Evolutionary conservation across 2,113 vertebrate species (phyloP).

Genomic region (Daphoenositta chrysoptera): DNA sequence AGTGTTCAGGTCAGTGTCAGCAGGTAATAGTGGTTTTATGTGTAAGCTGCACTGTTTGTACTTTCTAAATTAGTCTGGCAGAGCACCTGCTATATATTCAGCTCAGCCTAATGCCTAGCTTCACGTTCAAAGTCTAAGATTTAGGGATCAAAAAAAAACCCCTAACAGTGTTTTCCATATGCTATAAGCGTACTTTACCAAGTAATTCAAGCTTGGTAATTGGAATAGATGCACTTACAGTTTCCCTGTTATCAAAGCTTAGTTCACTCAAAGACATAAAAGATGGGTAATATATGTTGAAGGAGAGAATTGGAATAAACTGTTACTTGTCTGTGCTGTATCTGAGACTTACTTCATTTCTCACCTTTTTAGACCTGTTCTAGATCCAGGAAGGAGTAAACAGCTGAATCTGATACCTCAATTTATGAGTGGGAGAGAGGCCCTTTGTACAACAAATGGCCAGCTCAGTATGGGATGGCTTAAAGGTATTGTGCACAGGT

Average conservation of each 20-base stretch:
- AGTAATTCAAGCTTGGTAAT: not conserved
- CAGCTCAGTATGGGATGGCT: not conserved
- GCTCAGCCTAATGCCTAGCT: not conserved
- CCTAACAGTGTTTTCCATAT: not conserved
- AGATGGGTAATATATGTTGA: rapidly evolving
- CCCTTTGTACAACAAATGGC: not conserved
- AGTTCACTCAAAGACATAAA: not conserved
- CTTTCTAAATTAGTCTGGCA: not conserved
- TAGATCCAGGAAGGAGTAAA: not conserved
- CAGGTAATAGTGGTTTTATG: not conserved
- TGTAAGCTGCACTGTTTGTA: not conserved
- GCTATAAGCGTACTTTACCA: not conserved
- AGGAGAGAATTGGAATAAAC: not conserved
- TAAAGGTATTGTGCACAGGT: not conserved
- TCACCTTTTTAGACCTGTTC: not conserved
- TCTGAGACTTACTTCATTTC: not conserved
- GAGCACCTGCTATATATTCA: not conserved
- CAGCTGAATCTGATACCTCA: not conserved
- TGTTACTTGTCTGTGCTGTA: not conserved
- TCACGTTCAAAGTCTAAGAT: not conserved
- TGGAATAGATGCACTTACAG: not conserved
- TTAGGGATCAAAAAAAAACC: not conserved
- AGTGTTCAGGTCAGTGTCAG: not conserved
- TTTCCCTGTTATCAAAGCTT: not conserved
- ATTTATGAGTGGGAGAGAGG: not conserved